Conservation (phyloP, 2,113 vertebrate species). For the Cettia cetti region DNA sequence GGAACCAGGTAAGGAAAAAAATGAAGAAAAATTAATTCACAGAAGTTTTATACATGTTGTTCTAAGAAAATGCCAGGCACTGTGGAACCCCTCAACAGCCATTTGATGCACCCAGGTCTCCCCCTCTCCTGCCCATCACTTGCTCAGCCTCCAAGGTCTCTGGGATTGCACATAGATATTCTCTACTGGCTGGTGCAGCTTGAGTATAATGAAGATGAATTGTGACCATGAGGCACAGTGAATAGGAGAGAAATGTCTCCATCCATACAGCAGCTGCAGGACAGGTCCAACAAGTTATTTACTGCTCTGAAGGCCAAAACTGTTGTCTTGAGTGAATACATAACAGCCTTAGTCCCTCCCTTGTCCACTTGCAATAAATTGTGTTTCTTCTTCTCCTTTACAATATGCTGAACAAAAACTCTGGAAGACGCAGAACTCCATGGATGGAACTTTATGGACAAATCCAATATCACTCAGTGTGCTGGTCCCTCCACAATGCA, state of each 20-base stretch:
- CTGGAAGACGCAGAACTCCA: not conserved
- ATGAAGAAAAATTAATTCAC: not conserved
- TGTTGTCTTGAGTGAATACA: not conserved
- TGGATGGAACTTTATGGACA: rapidly evolving
- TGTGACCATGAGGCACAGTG: not conserved
- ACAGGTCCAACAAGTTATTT: not conserved
- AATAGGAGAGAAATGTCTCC: not conserved
- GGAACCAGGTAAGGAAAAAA: not conserved
- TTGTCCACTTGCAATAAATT: not conserved
- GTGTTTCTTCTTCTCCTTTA: not conserved
- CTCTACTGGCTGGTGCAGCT: not conserved
- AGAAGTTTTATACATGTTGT: not conserved
- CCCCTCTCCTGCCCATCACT: not conserved
- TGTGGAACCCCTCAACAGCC: not conserved
- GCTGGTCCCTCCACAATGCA: not conserved
- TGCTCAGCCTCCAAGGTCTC: not conserved
- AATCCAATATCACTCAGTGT: not conserved
- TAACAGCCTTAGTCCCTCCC: not conserved
- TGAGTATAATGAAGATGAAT: not conserved
- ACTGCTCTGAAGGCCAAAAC: not conserved
- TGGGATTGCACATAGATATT: not conserved
- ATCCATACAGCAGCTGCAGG: not conserved
- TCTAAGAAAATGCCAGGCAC: not conserved
- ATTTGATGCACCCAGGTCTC: not conserved
- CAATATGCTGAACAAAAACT: not conserved